Conservation (phyloP, 2,113 vertebrate genomes). For the Erpornis zantholeuca region DNA sequence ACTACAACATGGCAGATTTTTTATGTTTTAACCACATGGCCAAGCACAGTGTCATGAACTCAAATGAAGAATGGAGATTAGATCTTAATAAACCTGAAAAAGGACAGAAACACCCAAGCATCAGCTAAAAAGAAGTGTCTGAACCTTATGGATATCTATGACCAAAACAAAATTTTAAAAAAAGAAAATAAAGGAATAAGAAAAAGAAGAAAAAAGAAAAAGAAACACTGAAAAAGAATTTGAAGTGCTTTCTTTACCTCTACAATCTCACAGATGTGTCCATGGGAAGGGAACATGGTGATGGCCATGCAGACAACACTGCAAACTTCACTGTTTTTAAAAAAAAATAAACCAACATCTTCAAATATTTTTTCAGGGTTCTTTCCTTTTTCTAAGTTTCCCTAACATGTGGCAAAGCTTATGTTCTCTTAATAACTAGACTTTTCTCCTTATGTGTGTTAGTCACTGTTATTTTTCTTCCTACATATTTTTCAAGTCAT, state of each 20-base stretch:
- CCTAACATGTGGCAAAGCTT: not conserved
- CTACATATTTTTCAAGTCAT: constrained; percentile 1
- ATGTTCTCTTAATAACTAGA: constrained; percentile 10
- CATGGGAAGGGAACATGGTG: not conserved
- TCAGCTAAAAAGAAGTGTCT: not conserved
- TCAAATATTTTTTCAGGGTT: not conserved
- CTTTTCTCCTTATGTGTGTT: not conserved
- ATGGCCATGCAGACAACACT: not conserved
- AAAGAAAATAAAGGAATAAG: not conserved
- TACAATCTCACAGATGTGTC: not conserved
- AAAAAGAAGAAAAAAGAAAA: not conserved
- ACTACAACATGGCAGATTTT: not conserved
- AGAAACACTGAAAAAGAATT: not conserved
- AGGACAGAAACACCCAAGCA: not conserved
- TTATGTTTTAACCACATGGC: fast-evolving
- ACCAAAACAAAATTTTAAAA: not conserved
- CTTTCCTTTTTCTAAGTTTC: not conserved
- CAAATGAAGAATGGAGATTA: not conserved
- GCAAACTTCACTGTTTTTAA: not conserved
- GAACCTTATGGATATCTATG: not conserved
- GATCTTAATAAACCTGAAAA: not conserved
- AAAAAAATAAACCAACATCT: not conserved
- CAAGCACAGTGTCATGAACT: not conserved
- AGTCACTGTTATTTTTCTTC: constrained; percentile 4
- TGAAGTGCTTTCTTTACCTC: not conserved